A percentile compares a stretch with the other conserved stretches of the same genome.
Evolutionary conservation across 1,140 invertebrate genomes (phyloP).

Genomic region (Campoletis sonorensis): DNA sequence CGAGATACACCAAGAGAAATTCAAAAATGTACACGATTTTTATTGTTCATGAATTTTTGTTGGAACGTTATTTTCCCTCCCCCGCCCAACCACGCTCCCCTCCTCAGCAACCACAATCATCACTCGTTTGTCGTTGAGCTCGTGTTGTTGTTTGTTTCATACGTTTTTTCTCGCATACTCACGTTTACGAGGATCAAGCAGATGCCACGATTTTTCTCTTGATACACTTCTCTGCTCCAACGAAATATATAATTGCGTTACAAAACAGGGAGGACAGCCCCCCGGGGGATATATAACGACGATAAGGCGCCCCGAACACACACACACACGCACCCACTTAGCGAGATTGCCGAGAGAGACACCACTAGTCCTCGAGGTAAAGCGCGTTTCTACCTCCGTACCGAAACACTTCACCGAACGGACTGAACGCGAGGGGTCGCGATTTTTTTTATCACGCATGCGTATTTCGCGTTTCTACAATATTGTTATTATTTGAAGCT

Average conservation of each 20-base stretch:
- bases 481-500: background rate
- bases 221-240: background rate
- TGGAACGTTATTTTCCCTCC: slow-evolving; percentile 7
- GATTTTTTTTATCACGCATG: slow-evolving; percentile 54
- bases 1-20: background rate
- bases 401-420: slow-evolving; percentile 64
- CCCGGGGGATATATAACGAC: slow-evolving; percentile 52
- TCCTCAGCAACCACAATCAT: background rate
- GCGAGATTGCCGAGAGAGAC: background rate
- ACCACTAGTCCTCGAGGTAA: background rate
- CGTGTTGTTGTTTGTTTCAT: background rate
- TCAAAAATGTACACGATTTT: too few relatives aligned
- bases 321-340: slow-evolving; percentile 29
- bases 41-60: background rate
- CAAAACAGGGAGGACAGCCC: slow-evolving; percentile 48
- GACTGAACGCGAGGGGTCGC: slow-evolving; percentile 65
- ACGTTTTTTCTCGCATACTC: slow-evolving; percentile 56
- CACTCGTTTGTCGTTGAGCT: background rate
- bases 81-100: slow-evolving; percentile 1
- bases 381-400: slow-evolving; percentile 50
- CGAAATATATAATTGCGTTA: slow-evolving; percentile 30
- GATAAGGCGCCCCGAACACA: slow-evolving; percentile 54
- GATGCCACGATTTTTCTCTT: slow-evolving; percentile 21
- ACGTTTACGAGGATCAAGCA: slow-evolving; percentile 55
- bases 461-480: slow-evolving; percentile 31